Evolutionary conservation across 30 jellyfish, hydroid and myxozoan genomes (phyloP).

Genomic region (Calvadosia cruxmelitensis): DNA sequence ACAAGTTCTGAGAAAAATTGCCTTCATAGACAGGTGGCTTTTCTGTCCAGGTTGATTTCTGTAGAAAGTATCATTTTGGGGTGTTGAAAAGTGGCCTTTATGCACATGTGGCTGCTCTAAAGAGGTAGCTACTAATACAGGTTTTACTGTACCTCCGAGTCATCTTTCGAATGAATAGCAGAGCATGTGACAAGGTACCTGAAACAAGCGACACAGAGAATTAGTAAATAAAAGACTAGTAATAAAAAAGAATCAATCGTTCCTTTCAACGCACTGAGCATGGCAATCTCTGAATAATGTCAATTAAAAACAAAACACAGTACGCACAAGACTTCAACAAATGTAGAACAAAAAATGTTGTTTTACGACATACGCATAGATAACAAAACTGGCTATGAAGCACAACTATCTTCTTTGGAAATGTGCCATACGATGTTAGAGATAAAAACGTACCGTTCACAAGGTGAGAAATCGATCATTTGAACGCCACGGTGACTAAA

Average conservation of each 20-base stretch:
- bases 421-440: no score
- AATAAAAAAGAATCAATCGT: not conserved
- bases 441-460: slow-evolving; percentile 55
- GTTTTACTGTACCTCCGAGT: slow-evolving; percentile 22
- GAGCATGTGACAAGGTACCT: slow-evolving; percentile 66
- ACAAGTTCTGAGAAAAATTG: no score
- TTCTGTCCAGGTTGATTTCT: no score
- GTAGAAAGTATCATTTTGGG: not conserved
- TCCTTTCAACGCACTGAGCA: no score
- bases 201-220: not conserved
- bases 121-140: not conserved
- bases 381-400: no score
- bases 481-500: slow-evolving; percentile 72
- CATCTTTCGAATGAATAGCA: slow-evolving; percentile 34
- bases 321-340: no score
- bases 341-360: no score
- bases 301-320: no score
- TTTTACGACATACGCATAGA: no score
- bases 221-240: not conserved
- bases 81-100: not conserved
- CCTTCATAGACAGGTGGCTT: no score
- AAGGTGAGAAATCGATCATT: slow-evolving; percentile 85
- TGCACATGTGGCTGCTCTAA: not conserved
- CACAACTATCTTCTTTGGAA: no score
- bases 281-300: no score